Evolutionary conservation across 2,113 vertebrate genomes (phyloP).

Genomic region (Gila orcuttii): DNA sequence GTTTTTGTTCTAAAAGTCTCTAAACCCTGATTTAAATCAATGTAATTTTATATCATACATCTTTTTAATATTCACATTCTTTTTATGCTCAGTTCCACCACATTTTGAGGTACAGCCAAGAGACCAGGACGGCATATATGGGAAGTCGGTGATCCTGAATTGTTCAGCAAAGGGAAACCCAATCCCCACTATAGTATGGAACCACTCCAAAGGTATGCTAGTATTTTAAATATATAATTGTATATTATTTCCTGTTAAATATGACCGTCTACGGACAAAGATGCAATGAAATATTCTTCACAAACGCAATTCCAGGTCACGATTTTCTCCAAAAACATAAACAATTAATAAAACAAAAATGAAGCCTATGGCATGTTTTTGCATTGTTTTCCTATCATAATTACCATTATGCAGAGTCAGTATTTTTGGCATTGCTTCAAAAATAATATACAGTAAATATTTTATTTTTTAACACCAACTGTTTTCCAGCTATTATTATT

Average conservation of each 20-base stretch:
- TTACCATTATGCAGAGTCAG: no score
- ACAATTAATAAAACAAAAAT: background rate
- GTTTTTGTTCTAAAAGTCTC: background rate
- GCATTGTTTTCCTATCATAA: background rate
- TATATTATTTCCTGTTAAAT: background rate
- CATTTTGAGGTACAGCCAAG: conserved; percentile 97
- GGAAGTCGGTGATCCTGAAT: conserved; percentile 96
- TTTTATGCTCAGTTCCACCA: conserved; percentile 85
- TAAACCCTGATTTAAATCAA: background rate
- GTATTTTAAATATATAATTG: background rate
- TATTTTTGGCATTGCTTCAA: no score
- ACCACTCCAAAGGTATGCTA: conserved; percentile 93
- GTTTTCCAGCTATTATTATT: background rate
- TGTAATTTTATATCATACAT: background rate
- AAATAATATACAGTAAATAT: background rate
- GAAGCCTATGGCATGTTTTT: background rate
- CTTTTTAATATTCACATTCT: conserved; percentile 37
- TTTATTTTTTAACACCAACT: background rate
- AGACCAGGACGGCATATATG: conserved; percentile 97
- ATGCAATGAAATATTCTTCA: background rate
- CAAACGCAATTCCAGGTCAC: background rate
- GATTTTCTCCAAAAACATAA: background rate
- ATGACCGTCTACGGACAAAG: background rate
- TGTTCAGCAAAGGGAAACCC: conserved; percentile 97
- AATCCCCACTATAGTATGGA: conserved; percentile 96